Base-by-base conservation (phyloP, 1,140 invertebrate genomes). In the Listronotus oregonensis region DNA sequence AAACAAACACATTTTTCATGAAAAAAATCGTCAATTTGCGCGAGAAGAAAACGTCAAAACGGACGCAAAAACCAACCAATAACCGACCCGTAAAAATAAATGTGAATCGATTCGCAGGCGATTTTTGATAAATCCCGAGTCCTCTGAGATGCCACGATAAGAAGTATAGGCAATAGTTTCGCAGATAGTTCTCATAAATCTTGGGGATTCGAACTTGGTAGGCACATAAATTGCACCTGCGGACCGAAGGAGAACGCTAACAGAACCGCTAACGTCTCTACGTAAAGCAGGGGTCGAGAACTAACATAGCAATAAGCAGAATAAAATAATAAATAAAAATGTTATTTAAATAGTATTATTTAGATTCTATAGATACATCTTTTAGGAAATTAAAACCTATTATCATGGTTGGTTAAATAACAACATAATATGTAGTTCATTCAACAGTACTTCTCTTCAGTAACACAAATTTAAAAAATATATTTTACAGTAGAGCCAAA, bases 141-240 rank as follows among this genome's bases (percentile, higher is more conserved):
- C 55, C 54, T 64, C 39, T 7, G 61, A 63, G 61, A 63, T 63
- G 61, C 31, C 40, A 55, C 40, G 54, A 65, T 65, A 65, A 65
- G 34, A 65, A 65, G 63, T 65, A 65, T 65, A 58, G 63, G 63
- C 63, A 59, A 59, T 59, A 65, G 63, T 65, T 65, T 58, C 55
- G 32, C 40, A 65, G 63, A 65, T 65, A 47, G 54, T 65, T 46
- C 51, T 17, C 49, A 42, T 58, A 65, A 65, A 65, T 65, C 63
- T 58, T 40, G 39, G 39, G 40, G 51, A 75, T 77, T 77, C 73
- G 75, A 77, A 75, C 74, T 73, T 73, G 68, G 67, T 71, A 69
- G 70, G 66, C 70, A 73, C 73, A 75, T 77, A 77, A 75, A 77
- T 77, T 73, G 74, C 74, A 77, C 74, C 72, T 77, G 75, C 11